phyloP scores from a whole-genome alignment of 2,113 vertebrate genomes.

The Elanoides forficatus region DNA sequence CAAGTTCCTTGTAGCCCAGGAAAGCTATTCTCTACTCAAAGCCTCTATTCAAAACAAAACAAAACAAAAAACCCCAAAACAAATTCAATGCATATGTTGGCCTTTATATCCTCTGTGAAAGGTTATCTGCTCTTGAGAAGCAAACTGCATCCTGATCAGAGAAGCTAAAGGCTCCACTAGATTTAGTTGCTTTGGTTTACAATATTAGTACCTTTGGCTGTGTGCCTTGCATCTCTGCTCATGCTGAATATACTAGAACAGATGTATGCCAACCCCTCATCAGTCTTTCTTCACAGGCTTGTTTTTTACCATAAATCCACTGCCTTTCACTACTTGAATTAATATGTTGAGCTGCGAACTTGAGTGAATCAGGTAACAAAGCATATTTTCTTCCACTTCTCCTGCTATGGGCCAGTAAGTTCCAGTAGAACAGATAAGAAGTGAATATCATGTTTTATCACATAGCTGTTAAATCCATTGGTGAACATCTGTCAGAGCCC shows the following conservation, averaged over 20 bases:
- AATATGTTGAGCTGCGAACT: background rate
- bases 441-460: background rate
- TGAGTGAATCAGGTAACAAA: background rate
- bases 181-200: background rate
- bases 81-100: background rate
- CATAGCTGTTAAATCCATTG: background rate
- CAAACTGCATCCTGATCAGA: background rate
- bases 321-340: background rate
- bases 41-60: background rate
- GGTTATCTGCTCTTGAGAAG: background rate
- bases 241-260: background rate
- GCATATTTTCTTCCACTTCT: background rate
- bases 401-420: background rate
- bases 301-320: background rate
- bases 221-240: background rate
- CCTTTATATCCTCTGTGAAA: background rate
- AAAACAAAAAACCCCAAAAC: accelerated
- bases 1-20: background rate
- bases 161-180: background rate
- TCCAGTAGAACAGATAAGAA: background rate
- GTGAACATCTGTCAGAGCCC: background rate
- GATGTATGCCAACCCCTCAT: background rate
- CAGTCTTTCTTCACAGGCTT: background rate
- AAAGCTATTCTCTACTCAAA: background rate
- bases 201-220: background rate